Base-by-base conservation (phyloP, 2,888 invertebrate species). In the Tenthredo distinguenda region DNA sequence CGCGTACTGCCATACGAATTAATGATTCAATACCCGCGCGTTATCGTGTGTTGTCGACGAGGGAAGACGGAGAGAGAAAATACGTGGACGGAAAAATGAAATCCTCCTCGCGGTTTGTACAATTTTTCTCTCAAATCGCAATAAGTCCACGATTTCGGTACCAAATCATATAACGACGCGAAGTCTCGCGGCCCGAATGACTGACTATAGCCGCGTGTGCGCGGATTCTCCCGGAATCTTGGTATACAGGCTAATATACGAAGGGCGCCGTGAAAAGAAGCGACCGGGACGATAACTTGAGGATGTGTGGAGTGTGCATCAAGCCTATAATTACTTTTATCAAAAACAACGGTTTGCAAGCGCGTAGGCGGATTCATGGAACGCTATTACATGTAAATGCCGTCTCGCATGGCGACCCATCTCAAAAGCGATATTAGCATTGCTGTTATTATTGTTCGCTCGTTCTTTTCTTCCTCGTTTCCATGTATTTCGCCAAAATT, bases 311-410 rank as follows among this genome's bases (percentile, higher is more conserved):
- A 79, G 34, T 12, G 65, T 21, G 81, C 47, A 43, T n/a, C 34
- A 90, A 90, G 89, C 91, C 91, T 89, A 88, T 90, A 91, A 91
- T 91, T 91, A 91, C 89, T 89, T 91, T 91, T 91, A 91, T 91
- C 91, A 91, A 91, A 91, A 91, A 90, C 91, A 91, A 91, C 83
- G 84, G 76, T 71, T 43, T 82, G 47, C 31, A 71, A 47, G 88
- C 89, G 91, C 90, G 92, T 91, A 91, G 92, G 91, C 91, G 91
- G 90, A 90, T 92, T 92, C 91, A 90, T 87, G 91, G 92, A 91
- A 92, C 90, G 91, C 91, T 91, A 92, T 92, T 92, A 83, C 91
- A 91, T 92, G 92, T 91, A 92, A 92, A 92, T 92, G 90, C 87
- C 88, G 91, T 91, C 90, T 90, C 90, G 91, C 91, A 88, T 89